Base-by-base conservation (phyloP, 2,888 invertebrate genomes). In the Caenorhabditis wallacei region DNA sequence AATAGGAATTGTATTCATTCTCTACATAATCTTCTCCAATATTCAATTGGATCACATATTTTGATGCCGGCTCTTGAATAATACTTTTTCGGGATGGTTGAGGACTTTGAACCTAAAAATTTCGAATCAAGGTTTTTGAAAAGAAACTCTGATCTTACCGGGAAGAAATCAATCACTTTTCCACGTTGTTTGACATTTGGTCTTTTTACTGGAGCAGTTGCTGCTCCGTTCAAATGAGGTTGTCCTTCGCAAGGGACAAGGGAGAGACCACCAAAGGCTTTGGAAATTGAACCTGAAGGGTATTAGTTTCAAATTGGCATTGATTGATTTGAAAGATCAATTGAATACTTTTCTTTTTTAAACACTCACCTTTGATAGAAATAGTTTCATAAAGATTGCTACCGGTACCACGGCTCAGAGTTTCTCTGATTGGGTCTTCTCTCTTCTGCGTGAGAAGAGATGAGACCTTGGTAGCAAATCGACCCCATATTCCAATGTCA, bases 371-470 rank as follows among this genome's bases (percentile, higher is more conserved):
- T 57, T 84, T 84, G 13, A 88, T 84, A 20, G 82, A 82, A 46
- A 88, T 84, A 22, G 85, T 86, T 43, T 88, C 88, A 76, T 88
- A 88, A 22, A 88, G 81, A 48, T 83, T 78, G 66, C 80, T 84
- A 13, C 88, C 88, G 10, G 81, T 75, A 16, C 80, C 84, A 20
- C 88, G 69, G 66, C 86, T 83, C 53, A 86, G 53, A 10, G 88
- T 88, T 43, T 86, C 85, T 66, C 76, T 80, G 24, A 84, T 80
- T 16, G 86, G 86, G 68, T 86, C 86, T 43, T 82, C 82, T 64
- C 79, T 80, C 66, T 83, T 83, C 57, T 86, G 72, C 54, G 68
- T 80, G 53, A 84, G 76, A 78, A 88, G 84, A 54, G 80, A 71
- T 20, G 80, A 76, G 0, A 82, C 24, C 7, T 59, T 81, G 56